Conservation (phyloP, 1,140 invertebrate species). For the Theocolax elegans region DNA sequence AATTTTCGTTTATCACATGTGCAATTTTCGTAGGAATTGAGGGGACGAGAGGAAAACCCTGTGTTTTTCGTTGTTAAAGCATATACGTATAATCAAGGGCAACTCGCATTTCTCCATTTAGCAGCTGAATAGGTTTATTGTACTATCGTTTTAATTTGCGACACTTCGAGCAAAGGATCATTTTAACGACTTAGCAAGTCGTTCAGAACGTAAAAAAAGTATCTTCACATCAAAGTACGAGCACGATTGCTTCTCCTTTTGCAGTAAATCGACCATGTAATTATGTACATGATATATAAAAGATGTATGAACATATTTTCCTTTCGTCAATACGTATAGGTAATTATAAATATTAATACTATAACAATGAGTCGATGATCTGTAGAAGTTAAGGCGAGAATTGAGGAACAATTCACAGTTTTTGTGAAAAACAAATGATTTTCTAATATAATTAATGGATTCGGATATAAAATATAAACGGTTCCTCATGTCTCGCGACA, state of each 20-base stretch:
- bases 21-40: constrained; percentile 27
- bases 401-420: not conserved
- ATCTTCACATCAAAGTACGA: constrained; percentile 9
- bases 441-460: too few relatives aligned
- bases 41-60: constrained; percentile 3
- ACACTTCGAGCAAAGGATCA: not conserved
- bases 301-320: constrained; percentile 32
- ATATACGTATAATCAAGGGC: constrained; percentile 20
- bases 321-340: constrained; percentile 20
- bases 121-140: not conserved
- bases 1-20: not conserved
- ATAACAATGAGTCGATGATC: constrained; percentile 17
- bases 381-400: not conserved
- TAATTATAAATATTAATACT: constrained; percentile 21
- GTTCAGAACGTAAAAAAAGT: not conserved
- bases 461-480: not conserved
- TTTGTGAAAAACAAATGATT: too few relatives aligned
- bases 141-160: not conserved
- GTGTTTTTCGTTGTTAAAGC: too few relatives aligned
- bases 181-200: not conserved
- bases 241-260: constrained; percentile 22
- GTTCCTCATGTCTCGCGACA: not conserved
- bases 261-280: constrained; percentile 26
- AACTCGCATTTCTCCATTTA: not conserved
- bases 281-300: constrained; percentile 35